A percentile compares a stretch with the other conserved stretches of the same genome.
Conservation (phyloP, 2,888 invertebrate genomes). For the Calliphora vomitoria region DNA sequence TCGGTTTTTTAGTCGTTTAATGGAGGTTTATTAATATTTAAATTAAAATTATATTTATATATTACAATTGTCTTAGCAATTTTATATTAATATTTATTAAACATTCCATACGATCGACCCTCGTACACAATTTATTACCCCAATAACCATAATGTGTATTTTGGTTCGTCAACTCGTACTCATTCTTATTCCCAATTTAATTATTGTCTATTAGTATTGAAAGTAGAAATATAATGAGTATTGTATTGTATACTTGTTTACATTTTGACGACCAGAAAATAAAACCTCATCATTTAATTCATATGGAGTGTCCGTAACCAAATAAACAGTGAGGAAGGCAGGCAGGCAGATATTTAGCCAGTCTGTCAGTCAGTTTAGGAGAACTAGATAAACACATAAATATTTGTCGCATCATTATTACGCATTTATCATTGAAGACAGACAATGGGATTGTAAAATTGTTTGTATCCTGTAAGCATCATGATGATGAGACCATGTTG, state of each 20-base stretch:
- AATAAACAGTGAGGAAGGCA: slow-evolving; percentile 19
- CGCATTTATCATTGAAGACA: slow-evolving; percentile 65
- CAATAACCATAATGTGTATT: slow-evolving; percentile 1
- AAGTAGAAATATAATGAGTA: slow-evolving; percentile 31
- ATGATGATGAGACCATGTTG: slow-evolving; percentile 44
- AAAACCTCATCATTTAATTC: slow-evolving; percentile 68
- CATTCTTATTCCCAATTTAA: slow-evolving; percentile 12
- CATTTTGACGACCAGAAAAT: slow-evolving; percentile 58
- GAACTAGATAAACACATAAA: slow-evolving; percentile 69
- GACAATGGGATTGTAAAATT: slow-evolving; percentile 55
- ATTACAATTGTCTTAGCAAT: too few relatives aligned
- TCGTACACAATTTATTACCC: slow-evolving; percentile 12
- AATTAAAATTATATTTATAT: too few relatives aligned
- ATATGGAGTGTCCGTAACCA: slow-evolving; percentile 65
- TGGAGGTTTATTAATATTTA: too few relatives aligned
- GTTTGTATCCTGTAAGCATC: slow-evolving; percentile 47
- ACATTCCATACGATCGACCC: not conserved
- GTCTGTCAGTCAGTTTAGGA: slow-evolving; percentile 5
- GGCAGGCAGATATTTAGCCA: not conserved
- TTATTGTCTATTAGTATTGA: slow-evolving; percentile 42
- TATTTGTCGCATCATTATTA: slow-evolving; percentile 81
- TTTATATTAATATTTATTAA: not conserved
- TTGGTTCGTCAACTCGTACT: slow-evolving; percentile 11
- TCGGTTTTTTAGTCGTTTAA: too few relatives aligned
- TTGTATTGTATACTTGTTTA: slow-evolving; percentile 62